Evolutionary conservation across 2,888 invertebrate species (phyloP).

Genomic region (Chaitophorus viminalis): DNA sequence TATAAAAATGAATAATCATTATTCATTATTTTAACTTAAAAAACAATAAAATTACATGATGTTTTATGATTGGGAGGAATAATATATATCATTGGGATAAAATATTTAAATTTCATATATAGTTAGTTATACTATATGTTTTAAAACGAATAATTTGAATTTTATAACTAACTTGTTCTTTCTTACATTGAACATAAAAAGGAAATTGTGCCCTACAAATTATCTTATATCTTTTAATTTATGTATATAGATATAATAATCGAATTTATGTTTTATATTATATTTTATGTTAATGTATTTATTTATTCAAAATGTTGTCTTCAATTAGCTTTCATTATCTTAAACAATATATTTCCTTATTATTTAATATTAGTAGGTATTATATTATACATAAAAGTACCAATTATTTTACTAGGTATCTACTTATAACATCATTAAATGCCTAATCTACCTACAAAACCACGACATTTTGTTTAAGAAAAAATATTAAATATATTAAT

Average conservation of each 20-base stretch:
- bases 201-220: slow-evolving; percentile 22
- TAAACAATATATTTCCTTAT: slow-evolving; percentile 18
- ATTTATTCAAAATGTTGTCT: slow-evolving; percentile 25
- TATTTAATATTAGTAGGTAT: not conserved
- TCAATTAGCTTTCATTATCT: slow-evolving; percentile 34
- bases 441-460: no score
- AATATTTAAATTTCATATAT: slow-evolving; percentile 26
- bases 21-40: not conserved
- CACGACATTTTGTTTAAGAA: no score
- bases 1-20: no score
- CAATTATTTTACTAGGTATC: not conserved
- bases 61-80: slow-evolving; percentile 19
- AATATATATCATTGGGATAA: slow-evolving; percentile 35
- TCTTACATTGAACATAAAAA: slow-evolving; percentile 26
- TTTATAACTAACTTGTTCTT: slow-evolving; percentile 25
- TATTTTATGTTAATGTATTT: slow-evolving; percentile 34
- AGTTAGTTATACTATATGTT: slow-evolving; percentile 30
- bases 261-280: slow-evolving; percentile 25
- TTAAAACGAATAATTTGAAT: slow-evolving; percentile 27
- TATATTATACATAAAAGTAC: not conserved
- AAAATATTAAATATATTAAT: no score
- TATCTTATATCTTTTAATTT: slow-evolving; percentile 35
- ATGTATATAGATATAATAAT: slow-evolving; percentile 23
- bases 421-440: no score
- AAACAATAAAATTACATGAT: not conserved